Base-by-base conservation (phyloP, 2,113 vertebrate genomes). In the Odontesthes bonariensis region DNA sequence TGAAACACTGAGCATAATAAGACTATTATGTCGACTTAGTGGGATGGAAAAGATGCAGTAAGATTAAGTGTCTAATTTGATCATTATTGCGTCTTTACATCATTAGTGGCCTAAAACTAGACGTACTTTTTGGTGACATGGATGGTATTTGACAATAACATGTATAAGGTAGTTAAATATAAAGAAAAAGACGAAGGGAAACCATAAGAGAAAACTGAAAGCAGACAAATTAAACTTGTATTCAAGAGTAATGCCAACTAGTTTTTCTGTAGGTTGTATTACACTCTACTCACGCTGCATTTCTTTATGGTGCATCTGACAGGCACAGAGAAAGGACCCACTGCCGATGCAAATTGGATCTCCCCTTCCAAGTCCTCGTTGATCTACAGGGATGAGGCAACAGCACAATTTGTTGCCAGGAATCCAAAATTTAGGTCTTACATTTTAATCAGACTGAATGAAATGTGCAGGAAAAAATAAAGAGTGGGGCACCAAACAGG, bases 271-370 rank as follows among this genome's bases (percentile, higher is more conserved):
- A 10, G 49, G 32, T 40, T 38, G 32, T 38, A 4, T 20, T 51
- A 19, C n/a, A 42, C 1, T 35, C 32, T 14, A 92, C 96, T 95
- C 77, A 99, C 97, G 5, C 91, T 81, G 84, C 96, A 98, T 67
- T 93, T 96, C 93, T 98, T 99, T 11, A 82, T 92, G 59, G 94
- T 94, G 52, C 98, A 99, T 78, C 92, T 96, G 74, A 99, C 23
- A 0, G 95, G 95, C 20, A 98, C 89, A 31, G 94, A 94, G 83
- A 98, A 99, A 12, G 82, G 9, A 13, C 96, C 96, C 0, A 88
- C 91, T 61, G 94, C 93, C 40, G 97, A 94, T 80, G 89, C 72
- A 81, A 99, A 98, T 6, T 88, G 89, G 63, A 99, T 47, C 44
- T 93, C 92, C 82, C 98, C 98, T 87, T 95, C 94, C 85, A 99